Base-by-base conservation (phyloP, 2,113 vertebrate genomes). In the Orthonyx spaldingii region DNA sequence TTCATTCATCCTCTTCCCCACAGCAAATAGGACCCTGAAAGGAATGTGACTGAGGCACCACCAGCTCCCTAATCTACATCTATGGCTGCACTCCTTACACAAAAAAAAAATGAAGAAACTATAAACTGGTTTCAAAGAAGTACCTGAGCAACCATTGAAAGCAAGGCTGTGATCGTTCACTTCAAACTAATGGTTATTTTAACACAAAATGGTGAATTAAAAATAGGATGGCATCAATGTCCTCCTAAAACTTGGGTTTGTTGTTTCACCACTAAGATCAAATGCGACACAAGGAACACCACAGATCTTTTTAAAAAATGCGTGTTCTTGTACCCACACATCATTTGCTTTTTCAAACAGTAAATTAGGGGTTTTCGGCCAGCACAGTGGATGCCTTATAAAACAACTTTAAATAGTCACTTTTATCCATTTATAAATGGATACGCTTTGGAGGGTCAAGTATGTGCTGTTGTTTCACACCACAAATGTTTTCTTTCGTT, bases 341-440 rank as follows among this genome's bases (percentile, higher is more conserved):
- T 85, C 95, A 95, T 97, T 97, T 97, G 85, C 96, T 96, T 97
- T 97, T 97, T 97, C 91, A 97, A 98, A 98, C 94, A 94, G 59
- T 95, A 97, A 98, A 97, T 98, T 97, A 97, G 91, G 88, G 94
- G 97, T 61, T 98, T 97, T 98, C n/a, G 12, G 91, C 39, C 55
- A 28, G 95, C 93, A 97, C 95, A 98, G 96, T 97, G 97, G 91
- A 96, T 97, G 95, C 94, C 97, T 98, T 98, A 94, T 82, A 95
- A 98, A 97, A 90, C 93, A 96, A 97, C 94, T 96, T 96, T 96
- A 97, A 97, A 97, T 97, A 97, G 97, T 95, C 87, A 96, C 96
- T 98, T 98, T 97, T 97, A 98, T 97, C 95, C 97, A 96, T 97
- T 98, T 97, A 97, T 97, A 98, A 97, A 97, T 90, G 89, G 81